These are phyloP conservation scores for Calyptommatus sinebrachiatus DNA, from an alignment of 2,113 vertebrate species.

Conservation along the genomic window DNA sequence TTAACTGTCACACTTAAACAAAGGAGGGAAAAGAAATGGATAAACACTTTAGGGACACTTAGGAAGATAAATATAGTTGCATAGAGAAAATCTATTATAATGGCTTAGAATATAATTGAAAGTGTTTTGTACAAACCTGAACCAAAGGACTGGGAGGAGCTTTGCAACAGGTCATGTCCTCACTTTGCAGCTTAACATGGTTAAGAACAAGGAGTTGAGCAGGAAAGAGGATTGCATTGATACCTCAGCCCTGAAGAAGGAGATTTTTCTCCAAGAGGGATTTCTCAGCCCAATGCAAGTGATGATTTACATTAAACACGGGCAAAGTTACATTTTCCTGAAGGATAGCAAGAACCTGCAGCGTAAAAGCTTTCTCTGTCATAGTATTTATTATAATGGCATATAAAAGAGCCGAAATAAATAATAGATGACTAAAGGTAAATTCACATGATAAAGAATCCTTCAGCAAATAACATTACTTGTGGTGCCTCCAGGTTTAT, in stretches of 20 bases:
- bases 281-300: constrained; percentile 82
- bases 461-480: constrained; percentile 90
- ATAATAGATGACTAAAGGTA: constrained; percentile 94
- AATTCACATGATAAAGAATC: constrained; percentile 89
- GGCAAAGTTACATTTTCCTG: constrained; percentile 88
- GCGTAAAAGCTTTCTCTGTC: constrained; percentile 91
- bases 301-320: constrained; percentile 91
- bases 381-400: constrained; percentile 95
- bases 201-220: constrained; percentile 66
- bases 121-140: no score
- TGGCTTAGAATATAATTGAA: constrained; percentile 60
- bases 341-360: constrained; percentile 88
- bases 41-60: no score
- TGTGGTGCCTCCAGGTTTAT: constrained; percentile 75
- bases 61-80: not conserved
- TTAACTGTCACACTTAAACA: not conserved
- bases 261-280: constrained; percentile 66
- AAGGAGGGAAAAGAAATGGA: no score
- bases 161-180: constrained; percentile 60
- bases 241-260: constrained; percentile 65
- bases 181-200: constrained; percentile 68
- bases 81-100: constrained; percentile 67
- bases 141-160: constrained; percentile 68
- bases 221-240: constrained; percentile 73
- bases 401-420: constrained; percentile 95